Evolutionary conservation across 2,113 vertebrate species (phyloP).

Genomic region (Anser brachyrhynchus): DNA sequence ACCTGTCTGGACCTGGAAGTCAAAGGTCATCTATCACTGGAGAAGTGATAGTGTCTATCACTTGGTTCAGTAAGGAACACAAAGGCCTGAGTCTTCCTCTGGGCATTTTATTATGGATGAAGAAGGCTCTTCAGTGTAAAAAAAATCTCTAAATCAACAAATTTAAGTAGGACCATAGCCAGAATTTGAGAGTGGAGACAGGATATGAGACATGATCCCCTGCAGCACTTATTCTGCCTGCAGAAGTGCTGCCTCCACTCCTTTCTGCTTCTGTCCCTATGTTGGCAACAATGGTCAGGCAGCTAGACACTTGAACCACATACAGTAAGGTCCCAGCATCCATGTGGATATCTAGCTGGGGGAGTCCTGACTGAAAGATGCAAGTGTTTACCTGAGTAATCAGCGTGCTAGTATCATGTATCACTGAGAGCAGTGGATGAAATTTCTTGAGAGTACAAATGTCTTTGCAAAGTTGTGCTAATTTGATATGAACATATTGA

Average conservation of each 20-base stretch:
- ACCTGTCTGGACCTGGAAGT: background rate
- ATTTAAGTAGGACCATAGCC: background rate
- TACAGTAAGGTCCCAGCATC: background rate
- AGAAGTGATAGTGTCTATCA: background rate
- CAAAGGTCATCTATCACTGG: background rate
- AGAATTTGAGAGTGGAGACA: background rate
- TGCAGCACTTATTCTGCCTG: background rate
- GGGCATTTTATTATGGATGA: background rate
- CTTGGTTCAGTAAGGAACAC: background rate
- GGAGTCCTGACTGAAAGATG: background rate
- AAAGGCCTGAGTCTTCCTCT: background rate
- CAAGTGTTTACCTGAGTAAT: background rate
- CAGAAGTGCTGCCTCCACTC: background rate
- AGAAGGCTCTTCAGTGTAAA: background rate
- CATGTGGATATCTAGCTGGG: background rate
- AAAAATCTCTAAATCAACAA: background rate
- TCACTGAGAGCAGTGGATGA: background rate
- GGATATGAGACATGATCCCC: background rate
- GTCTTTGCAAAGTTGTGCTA: background rate
- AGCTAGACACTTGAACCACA: fast-evolving
- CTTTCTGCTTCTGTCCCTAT: background rate
- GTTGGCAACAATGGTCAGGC: background rate
- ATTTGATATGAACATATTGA: background rate
- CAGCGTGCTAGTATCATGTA: background rate
- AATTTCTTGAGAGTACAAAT: background rate